Evolutionary conservation across 2,888 invertebrate species (phyloP).

Genomic region (Lasioglossum marginatum): DNA sequence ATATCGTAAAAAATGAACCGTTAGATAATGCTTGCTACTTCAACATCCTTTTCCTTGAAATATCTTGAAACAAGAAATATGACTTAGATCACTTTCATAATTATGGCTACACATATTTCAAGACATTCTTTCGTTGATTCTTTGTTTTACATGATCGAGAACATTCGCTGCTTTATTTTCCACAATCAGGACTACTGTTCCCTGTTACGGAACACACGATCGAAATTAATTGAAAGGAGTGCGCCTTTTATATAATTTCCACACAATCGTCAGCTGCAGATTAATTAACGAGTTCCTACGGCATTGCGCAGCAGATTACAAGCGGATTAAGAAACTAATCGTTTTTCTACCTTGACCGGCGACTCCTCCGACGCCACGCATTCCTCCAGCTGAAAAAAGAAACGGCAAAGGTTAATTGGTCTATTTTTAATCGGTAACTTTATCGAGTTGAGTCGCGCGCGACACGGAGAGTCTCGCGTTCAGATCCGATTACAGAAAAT

Average conservation of each 20-base stretch:
- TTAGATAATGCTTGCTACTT: too few species aligned
- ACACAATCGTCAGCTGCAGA: background rate
- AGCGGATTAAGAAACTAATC: background rate
- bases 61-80: too few species aligned
- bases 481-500: constrained; percentile 41
- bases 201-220: too few species aligned
- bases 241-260: background rate
- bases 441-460: constrained; percentile 31
- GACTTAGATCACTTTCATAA: too few species aligned
- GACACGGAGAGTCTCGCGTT: constrained; percentile 13
- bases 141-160: too few species aligned
- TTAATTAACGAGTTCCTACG: background rate
- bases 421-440: background rate
- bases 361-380: constrained; percentile 64
- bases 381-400: constrained; percentile 69
- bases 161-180: too few species aligned
- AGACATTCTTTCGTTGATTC: too few species aligned
- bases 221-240: background rate
- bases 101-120: too few species aligned
- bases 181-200: too few species aligned
- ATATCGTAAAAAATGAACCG: too few species aligned
- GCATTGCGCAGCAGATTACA: background rate
- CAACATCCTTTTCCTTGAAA: too few species aligned
- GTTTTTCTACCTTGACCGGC: constrained; percentile 66
- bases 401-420: constrained; percentile 27